Evolutionary conservation across 2,888 invertebrate species (phyloP), one percentile per base, ranked within the genome.

Genomic region (Pollenia amentaria): DNA sequence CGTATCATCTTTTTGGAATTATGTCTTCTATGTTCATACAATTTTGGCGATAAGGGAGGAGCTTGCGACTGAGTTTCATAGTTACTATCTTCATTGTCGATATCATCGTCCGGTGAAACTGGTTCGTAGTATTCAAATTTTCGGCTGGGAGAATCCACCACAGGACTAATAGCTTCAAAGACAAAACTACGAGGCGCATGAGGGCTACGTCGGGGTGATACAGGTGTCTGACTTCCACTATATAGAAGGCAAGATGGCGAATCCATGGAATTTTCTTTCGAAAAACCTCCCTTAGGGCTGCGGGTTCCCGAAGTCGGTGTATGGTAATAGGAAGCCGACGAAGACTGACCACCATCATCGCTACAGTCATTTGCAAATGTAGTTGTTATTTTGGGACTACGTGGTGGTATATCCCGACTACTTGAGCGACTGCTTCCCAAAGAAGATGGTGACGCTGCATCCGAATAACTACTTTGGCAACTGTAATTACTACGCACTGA

Each of bases 121-220:
- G 93, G 93, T 44, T 93, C 93, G 75, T 92, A 93, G 84, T 92
- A 93, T 73, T 93, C 93, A 72, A 93, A 93, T 87, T 93, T 93
- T 70, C 91, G 90, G 21, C 88, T 85, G 0, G 89, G 79, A 0
- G 87, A 87, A 57, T 90, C 90, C 1, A 88, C 67, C n/a, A 89
- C 88, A 0, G 93, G 93, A 87, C 93, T 93, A 18, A 93, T 92
- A 6, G 93, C 93, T 88, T 93, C 94, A 89, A 95, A 95, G 60
- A 95, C 94, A 87, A 95, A 95, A 89, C 95, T 95, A 46, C 95
- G 94, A 0, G 95, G 94, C 53, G 95, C 94, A 88, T 95, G 94
- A 0, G 95, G 95, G 85, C 95, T 95, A 3, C 90, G 90, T 6
- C 90, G 89, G 8, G 89, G 88, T 9, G 89, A 90, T 4, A 87